These are phyloP conservation scores for Rostratula benghalensis DNA, from an alignment of 2,113 vertebrate species.

Conservation along the genomic window DNA sequence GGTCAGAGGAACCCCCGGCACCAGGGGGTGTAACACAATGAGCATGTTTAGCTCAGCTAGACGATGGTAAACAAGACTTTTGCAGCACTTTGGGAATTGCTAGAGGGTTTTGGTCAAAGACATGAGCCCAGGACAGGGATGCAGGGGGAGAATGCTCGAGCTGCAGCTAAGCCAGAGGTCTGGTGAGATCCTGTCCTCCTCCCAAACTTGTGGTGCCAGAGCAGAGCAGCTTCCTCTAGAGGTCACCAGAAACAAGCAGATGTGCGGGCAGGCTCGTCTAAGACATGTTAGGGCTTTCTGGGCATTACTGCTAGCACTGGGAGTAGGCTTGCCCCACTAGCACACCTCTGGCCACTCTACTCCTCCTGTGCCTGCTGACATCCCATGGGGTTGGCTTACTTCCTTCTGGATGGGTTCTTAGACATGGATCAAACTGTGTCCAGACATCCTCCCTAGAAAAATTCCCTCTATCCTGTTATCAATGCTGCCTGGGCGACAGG, in stretches of 20 bases:
- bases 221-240: constrained; percentile 42
- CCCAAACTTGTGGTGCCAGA: accelerated
- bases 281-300: background rate
- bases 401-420: background rate
- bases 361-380: background rate
- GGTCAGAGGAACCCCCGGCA: background rate
- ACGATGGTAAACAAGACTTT: background rate
- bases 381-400: background rate
- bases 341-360: background rate
- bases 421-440: background rate
- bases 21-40: accelerated
- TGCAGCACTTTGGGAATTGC: background rate
- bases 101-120: accelerated
- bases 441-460: background rate
- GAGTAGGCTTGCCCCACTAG: background rate
- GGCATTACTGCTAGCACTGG: background rate
- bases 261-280: background rate
- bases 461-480: background rate
- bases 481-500: background rate
- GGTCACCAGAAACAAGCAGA: constrained; percentile 54
- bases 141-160: background rate
- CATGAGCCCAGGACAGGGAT: background rate
- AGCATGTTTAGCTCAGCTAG: accelerated
- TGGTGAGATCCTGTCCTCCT: accelerated
- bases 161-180: background rate